Base-by-base conservation (phyloP, 2,797 vertebrate genomes). In the Spheniscus humboldti region DNA sequence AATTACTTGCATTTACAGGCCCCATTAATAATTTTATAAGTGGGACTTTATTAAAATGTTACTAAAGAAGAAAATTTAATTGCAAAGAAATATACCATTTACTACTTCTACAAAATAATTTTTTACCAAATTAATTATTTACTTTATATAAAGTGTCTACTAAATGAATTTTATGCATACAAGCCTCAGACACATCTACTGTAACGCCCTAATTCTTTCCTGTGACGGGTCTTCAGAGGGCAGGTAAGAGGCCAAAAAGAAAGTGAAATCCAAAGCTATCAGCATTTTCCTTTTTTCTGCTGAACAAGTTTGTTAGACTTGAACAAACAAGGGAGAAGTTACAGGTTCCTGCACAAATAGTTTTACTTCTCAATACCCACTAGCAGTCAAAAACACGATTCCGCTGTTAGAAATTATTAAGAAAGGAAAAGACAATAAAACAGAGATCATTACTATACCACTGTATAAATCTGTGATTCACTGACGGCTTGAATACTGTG, bases 1-100 rank as follows among this genome's bases (percentile, higher is more conserved):
- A 94, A 90, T 94, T 89, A 93, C 79, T 88, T 86, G 92, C 37
- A 80, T 80, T 88, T 91, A 88, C 27, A 91, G 72, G 27, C 22
- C 5, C 23, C 37, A 78, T 92, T 78, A 90, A 95, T 80, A 77
- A 86, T 92, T 96, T 81, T 47, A 3, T 80, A 90, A 94, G 48
- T 52, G 41, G 13, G 27, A 60, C 24, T 35, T 86, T 80, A 83
- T 74, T 81, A 78, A 88, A 96, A 91, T 80, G 19, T 35, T 81
- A 24, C 39, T 64, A 69, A 56, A 80, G 57, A 91, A n/a, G 33
- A 92, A 83, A 94, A 91, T 18, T 80, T 59, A 94, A 91, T 94
- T 72, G 47, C 27, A 75, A 88, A 72, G 57, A 96, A 95, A 74
- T 63, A 74, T 17, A 80, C 41, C 53, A 88, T 90, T 94, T 77